phyloP scores from a whole-genome alignment of 2,113 vertebrate genomes.

The Poecilia latipinna region DNA sequence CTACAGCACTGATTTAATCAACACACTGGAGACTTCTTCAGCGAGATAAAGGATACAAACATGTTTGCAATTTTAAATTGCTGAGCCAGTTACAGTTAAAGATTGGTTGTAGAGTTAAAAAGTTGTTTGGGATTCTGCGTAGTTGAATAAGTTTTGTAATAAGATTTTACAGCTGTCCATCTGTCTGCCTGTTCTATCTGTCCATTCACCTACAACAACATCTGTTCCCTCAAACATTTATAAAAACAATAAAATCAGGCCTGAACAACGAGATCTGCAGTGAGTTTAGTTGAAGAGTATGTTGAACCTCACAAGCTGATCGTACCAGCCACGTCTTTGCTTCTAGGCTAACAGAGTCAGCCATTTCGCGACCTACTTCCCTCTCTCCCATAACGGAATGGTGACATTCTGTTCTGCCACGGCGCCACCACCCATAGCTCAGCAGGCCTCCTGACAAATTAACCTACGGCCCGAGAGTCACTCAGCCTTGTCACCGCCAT shows the following conservation, averaged over 20 bases:
- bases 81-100: neutral
- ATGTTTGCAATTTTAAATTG: neutral
- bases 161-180: neutral
- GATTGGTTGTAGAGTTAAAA: neutral
- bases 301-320: slow-evolving; percentile 13
- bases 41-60: too few species aligned
- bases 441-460: slow-evolving; percentile 73
- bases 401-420: slow-evolving; percentile 70
- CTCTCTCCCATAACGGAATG: slow-evolving; percentile 36
- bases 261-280: slow-evolving; percentile 14
- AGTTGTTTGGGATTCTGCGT: neutral
- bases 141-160: neutral
- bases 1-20: neutral
- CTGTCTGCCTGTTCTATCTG: too few species aligned
- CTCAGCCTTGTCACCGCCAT: slow-evolving; percentile 67
- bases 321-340: slow-evolving; percentile 28
- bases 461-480: slow-evolving; percentile 63
- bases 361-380: slow-evolving; percentile 72
- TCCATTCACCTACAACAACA: too few species aligned
- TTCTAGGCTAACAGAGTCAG: slow-evolving; percentile 30
- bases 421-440: slow-evolving; percentile 51
- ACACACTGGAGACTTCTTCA: neutral
- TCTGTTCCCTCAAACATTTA: neutral
- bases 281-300: slow-evolving; percentile 34
- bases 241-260: neutral